Evolutionary conservation across 2,888 invertebrate species (phyloP).

Genomic region (Drosophila neutralis): DNA sequence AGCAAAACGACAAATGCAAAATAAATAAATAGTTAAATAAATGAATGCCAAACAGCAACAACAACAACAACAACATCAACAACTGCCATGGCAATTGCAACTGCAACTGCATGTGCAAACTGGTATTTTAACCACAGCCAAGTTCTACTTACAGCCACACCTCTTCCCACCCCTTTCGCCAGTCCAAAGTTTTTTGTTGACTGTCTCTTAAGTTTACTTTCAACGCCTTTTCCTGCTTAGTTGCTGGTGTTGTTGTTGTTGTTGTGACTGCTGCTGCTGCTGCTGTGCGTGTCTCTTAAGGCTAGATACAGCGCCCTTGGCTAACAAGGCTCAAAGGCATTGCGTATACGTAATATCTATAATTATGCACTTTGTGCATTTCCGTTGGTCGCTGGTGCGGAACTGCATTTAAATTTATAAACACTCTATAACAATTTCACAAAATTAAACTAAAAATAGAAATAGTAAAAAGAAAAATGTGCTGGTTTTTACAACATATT

Average conservation of each 20-base stretch:
- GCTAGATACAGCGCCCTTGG: slow-evolving; percentile 9
- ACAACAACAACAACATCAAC: neutral
- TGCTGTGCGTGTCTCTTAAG: slow-evolving; percentile 27
- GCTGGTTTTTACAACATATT: slow-evolving; percentile 29
- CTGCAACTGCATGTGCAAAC: slow-evolving; percentile 38
- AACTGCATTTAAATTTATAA: slow-evolving; percentile 40
- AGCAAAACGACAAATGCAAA: slow-evolving; percentile 43
- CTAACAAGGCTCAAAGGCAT: slow-evolving; percentile 30
- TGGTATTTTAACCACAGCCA: slow-evolving; percentile 42
- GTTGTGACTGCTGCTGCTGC: slow-evolving; percentile 18
- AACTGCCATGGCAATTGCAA: neutral
- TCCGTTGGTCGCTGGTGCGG: slow-evolving; percentile 34
- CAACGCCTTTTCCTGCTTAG: slow-evolving; percentile 51
- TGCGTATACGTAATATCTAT: slow-evolving; percentile 67
- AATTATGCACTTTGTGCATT: slow-evolving; percentile 66
- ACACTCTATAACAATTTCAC: slow-evolving; percentile 21
- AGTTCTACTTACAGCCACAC: slow-evolving; percentile 20
- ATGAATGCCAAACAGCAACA: slow-evolving; percentile 36
- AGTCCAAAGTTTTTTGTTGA: slow-evolving; percentile 43
- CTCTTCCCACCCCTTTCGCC: neutral
- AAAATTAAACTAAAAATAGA: slow-evolving; percentile 44
- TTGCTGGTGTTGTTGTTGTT: slow-evolving; percentile 29
- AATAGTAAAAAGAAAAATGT: slow-evolving; percentile 1
- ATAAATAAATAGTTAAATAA: slow-evolving; percentile 66
- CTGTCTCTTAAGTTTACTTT: slow-evolving; percentile 46